Percentiles rank a stretch among this genome's conserved stretches.
Conservation (phyloP, 1,140 invertebrate genomes). For the Drosophila nasuta region DNA sequence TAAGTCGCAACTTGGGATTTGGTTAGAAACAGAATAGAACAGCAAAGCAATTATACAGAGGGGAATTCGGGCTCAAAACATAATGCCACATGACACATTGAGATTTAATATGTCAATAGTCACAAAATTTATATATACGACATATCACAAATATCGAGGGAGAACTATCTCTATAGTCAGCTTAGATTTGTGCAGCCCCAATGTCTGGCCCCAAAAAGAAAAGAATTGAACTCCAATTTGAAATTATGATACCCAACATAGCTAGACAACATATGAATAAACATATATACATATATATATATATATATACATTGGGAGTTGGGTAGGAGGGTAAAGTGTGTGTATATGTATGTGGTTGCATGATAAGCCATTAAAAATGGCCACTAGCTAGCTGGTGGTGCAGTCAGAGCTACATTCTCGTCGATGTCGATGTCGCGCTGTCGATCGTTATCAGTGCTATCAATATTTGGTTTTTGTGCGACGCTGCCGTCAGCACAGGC, state of each 20-base stretch:
- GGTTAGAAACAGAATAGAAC: constrained; percentile 11
- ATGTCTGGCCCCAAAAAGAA: constrained; percentile 32
- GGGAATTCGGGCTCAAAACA: constrained; percentile 56
- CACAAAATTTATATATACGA: constrained; percentile 75
- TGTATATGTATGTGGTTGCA: constrained; percentile 47
- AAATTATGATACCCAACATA: constrained; percentile 32
- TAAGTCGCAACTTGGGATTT: constrained; percentile 12
- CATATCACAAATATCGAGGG: constrained; percentile 34
- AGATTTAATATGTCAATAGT: constrained; percentile 84
- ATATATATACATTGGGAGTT: background rate
- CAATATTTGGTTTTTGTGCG: constrained; percentile 74
- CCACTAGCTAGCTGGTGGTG: constrained; percentile 58
- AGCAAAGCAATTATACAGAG: constrained; percentile 7
- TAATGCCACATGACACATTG: constrained; percentile 84
- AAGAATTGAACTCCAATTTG: constrained; percentile 1
- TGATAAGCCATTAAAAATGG: constrained; percentile 82
- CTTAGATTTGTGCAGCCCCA: constrained; percentile 61
- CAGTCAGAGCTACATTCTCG: constrained; percentile 33
- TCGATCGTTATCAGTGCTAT: constrained; percentile 70
- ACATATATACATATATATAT: constrained; percentile 19
- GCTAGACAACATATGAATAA: constrained; percentile 7
- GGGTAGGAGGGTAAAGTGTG: constrained; percentile 10
- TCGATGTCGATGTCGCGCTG: constrained; percentile 37
- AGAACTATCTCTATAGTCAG: constrained; percentile 54
- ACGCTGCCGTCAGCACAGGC: constrained; percentile 28